Percentiles rank a stretch among this genome's conserved stretches.
phyloP scores from a whole-genome alignment of 2,797 vertebrate genomes.

The Rhodeus uyekii region DNA sequence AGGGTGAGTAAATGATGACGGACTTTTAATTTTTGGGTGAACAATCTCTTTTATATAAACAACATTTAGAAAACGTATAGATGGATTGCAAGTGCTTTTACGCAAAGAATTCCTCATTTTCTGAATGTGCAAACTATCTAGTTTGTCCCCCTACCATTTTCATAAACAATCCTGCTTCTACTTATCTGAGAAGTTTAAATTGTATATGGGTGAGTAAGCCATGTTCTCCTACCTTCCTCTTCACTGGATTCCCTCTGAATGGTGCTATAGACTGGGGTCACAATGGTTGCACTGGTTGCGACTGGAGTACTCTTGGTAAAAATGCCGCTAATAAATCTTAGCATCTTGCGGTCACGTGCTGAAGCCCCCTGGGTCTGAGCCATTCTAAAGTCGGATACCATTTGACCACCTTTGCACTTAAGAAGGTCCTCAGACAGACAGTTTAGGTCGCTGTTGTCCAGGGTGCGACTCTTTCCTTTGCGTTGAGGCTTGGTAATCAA shows the following conservation, averaged over 20 bases:
- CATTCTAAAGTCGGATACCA: slow-evolving; percentile 63
- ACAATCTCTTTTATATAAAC: not conserved
- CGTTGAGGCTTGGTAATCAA: slow-evolving; percentile 74
- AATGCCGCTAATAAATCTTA: slow-evolving; percentile 97
- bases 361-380: slow-evolving; percentile 72
- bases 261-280: slow-evolving; percentile 72
- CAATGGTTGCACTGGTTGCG: slow-evolving; percentile 74
- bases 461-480: slow-evolving; percentile 92
- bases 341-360: slow-evolving; percentile 92
- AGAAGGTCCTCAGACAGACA: slow-evolving; percentile 80
- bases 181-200: not conserved
- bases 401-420: slow-evolving; percentile 66
- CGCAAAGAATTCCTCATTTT: not conserved
- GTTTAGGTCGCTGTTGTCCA: slow-evolving; percentile 94
- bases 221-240: slow-evolving; percentile 76
- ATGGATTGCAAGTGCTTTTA: not conserved
- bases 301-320: slow-evolving; percentile 89
- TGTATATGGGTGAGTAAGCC: slow-evolving; percentile 3
- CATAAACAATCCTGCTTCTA: not conserved
- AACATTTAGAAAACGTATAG: not conserved
- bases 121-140: not conserved
- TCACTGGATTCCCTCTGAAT: slow-evolving; percentile 81
- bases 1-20: not conserved
- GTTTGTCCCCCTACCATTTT: not conserved
- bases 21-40: not conserved